A percentile compares a stretch with the other conserved stretches of the same genome.
Conservation (phyloP, 1,140 invertebrate genomes). For the Mylabris phalerata region DNA sequence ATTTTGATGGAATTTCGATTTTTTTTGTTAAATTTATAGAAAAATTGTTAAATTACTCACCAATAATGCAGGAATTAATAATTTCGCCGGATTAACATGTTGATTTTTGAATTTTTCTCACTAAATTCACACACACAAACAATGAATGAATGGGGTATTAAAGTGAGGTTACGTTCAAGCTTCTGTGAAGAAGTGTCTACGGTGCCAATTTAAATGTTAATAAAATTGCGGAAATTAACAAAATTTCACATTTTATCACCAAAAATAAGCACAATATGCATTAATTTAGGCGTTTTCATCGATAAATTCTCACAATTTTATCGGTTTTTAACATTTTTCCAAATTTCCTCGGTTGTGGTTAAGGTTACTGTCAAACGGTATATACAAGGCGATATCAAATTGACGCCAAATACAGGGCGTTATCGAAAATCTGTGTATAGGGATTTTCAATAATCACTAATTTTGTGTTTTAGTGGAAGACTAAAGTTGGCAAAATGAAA, state of each 20-base stretch:
- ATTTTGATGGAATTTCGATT: no score
- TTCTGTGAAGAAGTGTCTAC: no score
- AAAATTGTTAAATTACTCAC: neutral
- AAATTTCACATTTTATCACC: neutral
- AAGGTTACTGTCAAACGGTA: no score
- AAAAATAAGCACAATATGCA: neutral
- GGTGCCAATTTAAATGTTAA: no score
- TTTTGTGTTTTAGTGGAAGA: conserved; percentile 56
- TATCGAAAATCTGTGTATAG: neutral
- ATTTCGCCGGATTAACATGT: neutral
- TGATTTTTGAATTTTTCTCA: neutral
- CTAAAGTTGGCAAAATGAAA: conserved; percentile 58
- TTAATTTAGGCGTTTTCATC: neutral
- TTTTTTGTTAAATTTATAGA: neutral
- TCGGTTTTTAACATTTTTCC: no score
- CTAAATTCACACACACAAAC: neutral
- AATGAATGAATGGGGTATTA: neutral
- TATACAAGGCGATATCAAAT: no score
- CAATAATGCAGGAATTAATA: neutral
- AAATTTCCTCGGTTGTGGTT: no score
- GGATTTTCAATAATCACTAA: conserved; percentile 1
- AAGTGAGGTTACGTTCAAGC: neutral
- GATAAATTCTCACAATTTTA: neutral
- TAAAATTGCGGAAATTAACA: no score
- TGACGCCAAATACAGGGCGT: no score